Conservation (phyloP, 2,797 vertebrate genomes). For the Limosa lapponica region DNA sequence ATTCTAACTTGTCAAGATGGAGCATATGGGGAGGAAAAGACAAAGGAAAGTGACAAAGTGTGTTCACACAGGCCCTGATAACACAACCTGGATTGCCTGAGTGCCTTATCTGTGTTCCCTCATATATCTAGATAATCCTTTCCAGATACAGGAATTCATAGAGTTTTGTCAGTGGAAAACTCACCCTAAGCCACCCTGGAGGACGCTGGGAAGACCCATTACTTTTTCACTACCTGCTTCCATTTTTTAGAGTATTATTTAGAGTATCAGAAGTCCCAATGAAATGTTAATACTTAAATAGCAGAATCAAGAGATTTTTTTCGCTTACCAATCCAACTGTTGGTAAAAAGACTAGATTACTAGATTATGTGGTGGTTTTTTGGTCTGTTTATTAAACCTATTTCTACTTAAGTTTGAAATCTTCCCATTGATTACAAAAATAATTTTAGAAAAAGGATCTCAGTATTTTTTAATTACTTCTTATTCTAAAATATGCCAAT, state of each 20-base stretch:
- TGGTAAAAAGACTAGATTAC: neutral
- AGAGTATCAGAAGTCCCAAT: neutral
- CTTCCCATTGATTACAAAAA: neutral
- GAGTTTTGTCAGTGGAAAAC: neutral
- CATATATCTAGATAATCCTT: neutral
- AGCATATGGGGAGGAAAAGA: neutral
- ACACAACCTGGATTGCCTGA: neutral
- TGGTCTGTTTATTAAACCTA: neutral
- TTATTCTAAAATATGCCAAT: neutral
- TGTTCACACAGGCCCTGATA: neutral
- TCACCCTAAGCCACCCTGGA: neutral
- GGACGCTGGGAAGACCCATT: neutral
- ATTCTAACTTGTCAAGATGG: neutral
- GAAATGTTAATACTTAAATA: neutral
- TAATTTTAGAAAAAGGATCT: neutral
- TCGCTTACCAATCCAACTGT: neutral
- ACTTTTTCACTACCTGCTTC: neutral
- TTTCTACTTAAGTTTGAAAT: neutral
- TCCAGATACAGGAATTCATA: neutral
- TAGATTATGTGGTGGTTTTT: neutral
- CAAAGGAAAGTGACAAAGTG: neutral
- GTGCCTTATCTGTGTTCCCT: neutral
- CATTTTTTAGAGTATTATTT: neutral
- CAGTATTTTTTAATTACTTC: neutral
- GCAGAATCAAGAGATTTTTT: neutral